Evolutionary conservation across 2,113 vertebrate genomes (phyloP).

Genomic region (Arizona elegans): DNA sequence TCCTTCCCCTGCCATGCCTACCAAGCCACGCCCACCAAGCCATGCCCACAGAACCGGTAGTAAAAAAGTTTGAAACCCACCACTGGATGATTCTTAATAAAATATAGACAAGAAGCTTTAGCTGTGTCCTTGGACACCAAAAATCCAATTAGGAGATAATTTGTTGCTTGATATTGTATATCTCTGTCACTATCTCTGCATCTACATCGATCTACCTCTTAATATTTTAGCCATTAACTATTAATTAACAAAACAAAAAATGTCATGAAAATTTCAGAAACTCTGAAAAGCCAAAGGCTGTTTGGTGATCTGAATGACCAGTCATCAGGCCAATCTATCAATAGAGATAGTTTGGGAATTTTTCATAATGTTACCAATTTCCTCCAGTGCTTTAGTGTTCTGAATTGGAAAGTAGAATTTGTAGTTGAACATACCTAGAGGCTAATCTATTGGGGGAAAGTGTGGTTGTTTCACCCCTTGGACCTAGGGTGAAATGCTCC

Average conservation of each 20-base stretch:
- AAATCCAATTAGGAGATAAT: not conserved
- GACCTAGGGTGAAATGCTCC: not conserved
- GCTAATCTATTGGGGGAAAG: not conserved
- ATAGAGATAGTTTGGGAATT: not conserved
- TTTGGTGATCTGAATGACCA: not conserved
- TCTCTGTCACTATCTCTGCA: not conserved
- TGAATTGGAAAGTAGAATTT: not conserved
- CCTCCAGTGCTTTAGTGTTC: not conserved
- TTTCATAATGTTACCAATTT: not conserved
- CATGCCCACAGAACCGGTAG: too few species aligned
- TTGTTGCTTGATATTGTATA: not conserved
- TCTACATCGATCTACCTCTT: not conserved
- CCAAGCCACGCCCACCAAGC: too few species aligned
- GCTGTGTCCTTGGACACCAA: not conserved
- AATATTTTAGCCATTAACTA: not conserved
- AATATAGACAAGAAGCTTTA: not conserved
- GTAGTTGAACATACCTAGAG: not conserved
- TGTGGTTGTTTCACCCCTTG: not conserved
- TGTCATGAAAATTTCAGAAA: not conserved
- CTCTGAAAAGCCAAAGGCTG: not conserved
- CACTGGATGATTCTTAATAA: not conserved
- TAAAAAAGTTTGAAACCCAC: too few species aligned
- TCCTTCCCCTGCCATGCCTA: too few species aligned
- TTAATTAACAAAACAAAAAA: not conserved
- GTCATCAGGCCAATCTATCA: not conserved